Percentiles rank a stretch among this genome's conserved stretches.
Evolutionary conservation across 2,888 invertebrate species (phyloP).

Genomic region (Pseudeuparius sepicola): DNA sequence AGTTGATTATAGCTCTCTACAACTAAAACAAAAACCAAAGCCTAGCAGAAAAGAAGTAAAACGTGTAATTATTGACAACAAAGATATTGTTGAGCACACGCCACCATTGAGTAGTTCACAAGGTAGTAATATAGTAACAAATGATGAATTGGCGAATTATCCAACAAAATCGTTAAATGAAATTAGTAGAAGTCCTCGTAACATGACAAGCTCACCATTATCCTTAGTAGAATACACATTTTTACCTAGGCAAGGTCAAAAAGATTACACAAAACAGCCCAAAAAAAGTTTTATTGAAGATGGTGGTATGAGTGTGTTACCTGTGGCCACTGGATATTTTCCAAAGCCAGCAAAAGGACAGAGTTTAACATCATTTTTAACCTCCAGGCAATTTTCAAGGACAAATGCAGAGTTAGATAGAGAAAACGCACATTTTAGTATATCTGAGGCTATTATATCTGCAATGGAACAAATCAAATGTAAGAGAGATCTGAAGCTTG

Average conservation of each 20-base stretch:
- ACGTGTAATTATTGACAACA: conserved; percentile 34
- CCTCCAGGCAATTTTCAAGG: conserved; percentile 58
- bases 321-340: conserved; percentile 51
- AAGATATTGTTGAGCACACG: conserved; percentile 35
- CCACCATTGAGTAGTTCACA: conserved; percentile 31
- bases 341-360: conserved; percentile 57
- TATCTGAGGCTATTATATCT: conserved; percentile 74
- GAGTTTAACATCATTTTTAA: conserved; percentile 61
- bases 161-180: conserved; percentile 27
- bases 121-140: conserved; percentile 24
- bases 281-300: conserved; percentile 50
- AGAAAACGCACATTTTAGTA: conserved; percentile 79
- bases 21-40: conserved; percentile 25
- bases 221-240: conserved; percentile 36
- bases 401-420: conserved; percentile 68
- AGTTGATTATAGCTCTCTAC: conserved; percentile 31
- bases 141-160: conserved; percentile 26
- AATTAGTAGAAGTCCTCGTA: conserved; percentile 15
- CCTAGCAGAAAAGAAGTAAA: conserved; percentile 22
- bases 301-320: conserved; percentile 47
- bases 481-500: conserved; percentile 41
- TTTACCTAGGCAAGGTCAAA: conserved; percentile 37
- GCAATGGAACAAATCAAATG: conserved; percentile 68
- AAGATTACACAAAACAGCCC: conserved; percentile 40
- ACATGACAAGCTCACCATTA: conserved; percentile 28